Evolutionary conservation across 2,797 vertebrate species (phyloP).

Genomic region (Lacerta bilineata): DNA sequence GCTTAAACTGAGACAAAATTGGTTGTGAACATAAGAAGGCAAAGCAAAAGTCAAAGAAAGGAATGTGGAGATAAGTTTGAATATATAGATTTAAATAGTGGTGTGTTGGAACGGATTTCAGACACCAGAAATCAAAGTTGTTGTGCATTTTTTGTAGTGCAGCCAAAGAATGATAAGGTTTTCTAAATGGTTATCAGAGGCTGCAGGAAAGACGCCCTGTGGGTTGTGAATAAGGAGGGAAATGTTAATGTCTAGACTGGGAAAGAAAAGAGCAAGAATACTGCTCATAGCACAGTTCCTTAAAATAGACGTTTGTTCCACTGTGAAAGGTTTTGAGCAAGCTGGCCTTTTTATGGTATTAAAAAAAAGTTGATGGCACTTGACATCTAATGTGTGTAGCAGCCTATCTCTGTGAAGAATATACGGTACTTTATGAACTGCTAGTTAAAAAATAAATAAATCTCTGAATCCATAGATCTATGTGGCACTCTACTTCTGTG

Average conservation of each 20-base stretch:
- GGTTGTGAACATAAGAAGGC: slow-evolving; percentile 4
- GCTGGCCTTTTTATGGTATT: slow-evolving; percentile 33
- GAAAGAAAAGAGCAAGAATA: slow-evolving; percentile 39
- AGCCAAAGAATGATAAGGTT: slow-evolving; percentile 35
- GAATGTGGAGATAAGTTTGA: background rate
- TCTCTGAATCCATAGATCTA: background rate
- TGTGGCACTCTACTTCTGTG: too few species aligned
- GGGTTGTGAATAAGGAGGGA: slow-evolving; percentile 20
- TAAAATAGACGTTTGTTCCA: slow-evolving; percentile 48
- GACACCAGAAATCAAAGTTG: slow-evolving; percentile 13
- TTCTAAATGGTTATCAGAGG: slow-evolving; percentile 29
- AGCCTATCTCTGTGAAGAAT: background rate
- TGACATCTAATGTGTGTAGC: background rate
- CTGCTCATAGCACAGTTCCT: slow-evolving; percentile 11
- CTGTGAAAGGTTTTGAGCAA: slow-evolving; percentile 23
- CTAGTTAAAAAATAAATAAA: background rate
- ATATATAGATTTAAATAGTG: background rate
- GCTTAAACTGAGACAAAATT: background rate
- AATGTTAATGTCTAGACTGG: slow-evolving; percentile 35
- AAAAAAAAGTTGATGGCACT: background rate
- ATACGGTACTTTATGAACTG: background rate
- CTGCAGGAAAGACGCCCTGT: slow-evolving; percentile 7
- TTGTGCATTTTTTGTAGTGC: slow-evolving; percentile 13
- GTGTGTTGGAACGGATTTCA: slow-evolving; percentile 13
- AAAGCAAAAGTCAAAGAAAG: slow-evolving; percentile 18